Conservation (phyloP, 2,113 vertebrate genomes). For the Isurus oxyrinchus region DNA sequence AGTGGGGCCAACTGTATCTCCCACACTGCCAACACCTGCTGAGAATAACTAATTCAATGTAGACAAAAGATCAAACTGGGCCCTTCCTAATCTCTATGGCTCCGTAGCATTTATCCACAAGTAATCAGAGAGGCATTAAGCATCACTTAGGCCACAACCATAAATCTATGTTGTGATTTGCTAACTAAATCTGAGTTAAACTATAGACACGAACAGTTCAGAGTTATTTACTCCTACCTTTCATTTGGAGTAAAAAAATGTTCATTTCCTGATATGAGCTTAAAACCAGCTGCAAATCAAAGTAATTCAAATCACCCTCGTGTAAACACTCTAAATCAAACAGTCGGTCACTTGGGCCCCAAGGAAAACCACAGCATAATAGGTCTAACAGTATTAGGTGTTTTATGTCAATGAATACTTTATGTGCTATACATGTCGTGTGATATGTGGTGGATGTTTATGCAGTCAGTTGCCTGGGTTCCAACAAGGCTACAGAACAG, state of each 20-base stretch:
- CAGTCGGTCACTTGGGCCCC: conserved; percentile 31
- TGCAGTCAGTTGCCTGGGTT: conserved; percentile 28
- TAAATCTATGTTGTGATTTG: conserved; percentile 3
- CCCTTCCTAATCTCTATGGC: conserved; percentile 11
- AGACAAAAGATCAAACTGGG: conserved; percentile 1
- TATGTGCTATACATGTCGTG: conserved; percentile 36
- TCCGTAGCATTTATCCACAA: neutral
- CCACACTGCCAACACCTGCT: neutral
- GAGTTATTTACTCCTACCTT: conserved; percentile 2
- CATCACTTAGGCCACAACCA: neutral
- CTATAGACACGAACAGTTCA: neutral
- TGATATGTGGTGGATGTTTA: conserved; percentile 36
- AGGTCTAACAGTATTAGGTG: conserved; percentile 37
- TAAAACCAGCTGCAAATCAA: conserved; percentile 35
- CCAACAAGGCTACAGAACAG: conserved; percentile 24
- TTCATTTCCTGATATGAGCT: conserved; percentile 29
- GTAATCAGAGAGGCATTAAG: conserved; percentile 22
- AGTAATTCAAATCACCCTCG: conserved; percentile 31
- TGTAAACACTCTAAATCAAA: conserved; percentile 36
- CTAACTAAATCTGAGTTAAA: neutral
- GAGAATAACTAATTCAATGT: conserved; percentile 1
- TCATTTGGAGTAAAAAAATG: conserved; percentile 34
- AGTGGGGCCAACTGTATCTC: conserved; percentile 11
- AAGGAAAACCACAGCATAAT: conserved; percentile 37
- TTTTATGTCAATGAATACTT: conserved; percentile 38